phyloP scores from a whole-genome alignment of 2,113 vertebrate species.

The Natator depressus region DNA sequence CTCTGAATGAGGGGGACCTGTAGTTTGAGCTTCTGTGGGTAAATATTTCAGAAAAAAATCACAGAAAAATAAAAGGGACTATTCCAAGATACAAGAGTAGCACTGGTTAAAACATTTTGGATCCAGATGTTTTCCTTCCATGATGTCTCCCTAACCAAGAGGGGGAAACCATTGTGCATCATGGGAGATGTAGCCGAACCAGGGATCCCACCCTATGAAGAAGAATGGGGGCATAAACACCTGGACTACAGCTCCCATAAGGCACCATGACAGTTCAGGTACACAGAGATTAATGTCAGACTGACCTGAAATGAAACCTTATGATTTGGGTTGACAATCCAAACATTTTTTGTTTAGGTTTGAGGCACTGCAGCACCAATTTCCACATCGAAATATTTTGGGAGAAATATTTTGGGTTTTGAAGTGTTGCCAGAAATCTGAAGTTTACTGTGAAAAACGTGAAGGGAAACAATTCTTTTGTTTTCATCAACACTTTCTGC shows the following conservation, averaged over 20 bases:
- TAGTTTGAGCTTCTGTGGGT: rapidly evolving
- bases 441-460: constrained; percentile 1
- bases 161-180: background rate
- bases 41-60: background rate
- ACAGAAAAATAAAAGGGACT: rapidly evolving
- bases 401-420: background rate
- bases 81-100: background rate
- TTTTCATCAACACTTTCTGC: background rate
- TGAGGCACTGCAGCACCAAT: constrained; percentile 35
- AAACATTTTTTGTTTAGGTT: constrained; percentile 39
- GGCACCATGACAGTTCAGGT: constrained; percentile 26
- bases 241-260: constrained; percentile 28
- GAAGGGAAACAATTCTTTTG: rapidly evolving
- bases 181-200: background rate
- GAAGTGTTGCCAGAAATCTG: background rate
- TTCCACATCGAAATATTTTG: constrained; percentile 40
- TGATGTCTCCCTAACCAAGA: background rate
- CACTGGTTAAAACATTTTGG: background rate
- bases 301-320: constrained; percentile 20
- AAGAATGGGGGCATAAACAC: background rate
- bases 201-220: background rate
- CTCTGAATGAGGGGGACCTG: rapidly evolving
- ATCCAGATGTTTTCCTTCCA: background rate
- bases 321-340: constrained; percentile 32
- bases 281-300: constrained; percentile 27